Evolutionary conservation across 2,888 invertebrate genomes (phyloP).

Genomic region (Lissonota sp.): DNA sequence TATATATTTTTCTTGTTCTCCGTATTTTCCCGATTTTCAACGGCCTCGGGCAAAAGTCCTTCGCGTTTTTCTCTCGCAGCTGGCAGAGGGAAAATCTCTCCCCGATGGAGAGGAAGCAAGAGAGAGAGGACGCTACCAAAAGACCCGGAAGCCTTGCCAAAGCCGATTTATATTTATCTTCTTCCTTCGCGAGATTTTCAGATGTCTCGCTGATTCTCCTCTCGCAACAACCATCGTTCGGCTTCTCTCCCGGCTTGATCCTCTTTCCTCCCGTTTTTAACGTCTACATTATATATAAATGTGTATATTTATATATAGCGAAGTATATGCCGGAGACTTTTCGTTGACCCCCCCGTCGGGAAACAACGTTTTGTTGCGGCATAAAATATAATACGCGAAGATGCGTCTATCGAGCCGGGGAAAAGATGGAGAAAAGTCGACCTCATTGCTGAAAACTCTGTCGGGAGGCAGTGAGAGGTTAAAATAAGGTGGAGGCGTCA

Average conservation of each 20-base stretch:
- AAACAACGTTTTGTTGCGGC: constrained; percentile 30
- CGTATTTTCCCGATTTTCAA: constrained; percentile 45
- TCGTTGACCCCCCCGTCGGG: constrained; percentile 41
- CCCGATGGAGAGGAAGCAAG: not conserved
- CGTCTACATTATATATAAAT: no score
- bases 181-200: constrained; percentile 72
- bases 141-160: constrained; percentile 77
- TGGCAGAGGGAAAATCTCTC: constrained; percentile 54
- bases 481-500: constrained; percentile 20
- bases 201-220: constrained; percentile 64
- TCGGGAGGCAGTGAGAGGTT: constrained; percentile 7
- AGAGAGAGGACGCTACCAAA: constrained; percentile 38
- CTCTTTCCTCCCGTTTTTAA: constrained; percentile 13
- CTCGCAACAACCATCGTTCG: constrained; percentile 33
- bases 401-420: not conserved
- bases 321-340: constrained; percentile 46
- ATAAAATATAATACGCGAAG: constrained; percentile 4
- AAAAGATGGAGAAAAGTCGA: not conserved
- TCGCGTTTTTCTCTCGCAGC: constrained; percentile 32
- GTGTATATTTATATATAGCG: no score
- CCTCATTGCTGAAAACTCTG: not conserved
- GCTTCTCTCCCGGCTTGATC: constrained; percentile 50
- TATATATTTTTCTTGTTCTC: constrained; percentile 28
- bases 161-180: constrained; percentile 81
- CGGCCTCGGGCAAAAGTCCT: constrained; percentile 46